Percentiles rank a stretch among this genome's conserved stretches.
Conservation (phyloP, 2,797 vertebrate species). For the Channa striata region DNA sequence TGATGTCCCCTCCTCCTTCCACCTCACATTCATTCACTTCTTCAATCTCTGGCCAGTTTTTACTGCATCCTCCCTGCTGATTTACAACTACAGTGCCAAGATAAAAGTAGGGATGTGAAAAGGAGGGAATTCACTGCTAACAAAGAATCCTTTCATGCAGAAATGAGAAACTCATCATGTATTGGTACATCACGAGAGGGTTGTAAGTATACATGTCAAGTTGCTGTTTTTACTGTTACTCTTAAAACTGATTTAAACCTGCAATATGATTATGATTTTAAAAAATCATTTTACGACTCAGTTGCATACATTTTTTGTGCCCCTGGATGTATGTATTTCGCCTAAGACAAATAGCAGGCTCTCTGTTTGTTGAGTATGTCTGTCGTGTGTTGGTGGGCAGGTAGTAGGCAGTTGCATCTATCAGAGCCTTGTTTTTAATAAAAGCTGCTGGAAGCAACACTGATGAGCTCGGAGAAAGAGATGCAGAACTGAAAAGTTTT, state of each 20-base stretch:
- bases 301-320: too few relatives aligned
- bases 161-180: constrained; percentile 16
- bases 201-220: background rate
- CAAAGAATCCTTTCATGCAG: constrained; percentile 19
- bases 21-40: constrained; percentile 56
- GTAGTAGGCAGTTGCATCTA: background rate
- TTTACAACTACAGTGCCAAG: constrained; percentile 32
- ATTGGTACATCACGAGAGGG: background rate
- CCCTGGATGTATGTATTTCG: background rate
- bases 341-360: background rate
- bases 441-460: background rate
- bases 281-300: too few relatives aligned
- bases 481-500: background rate
- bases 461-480: background rate
- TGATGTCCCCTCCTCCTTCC: constrained; percentile 40
- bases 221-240: background rate
- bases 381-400: background rate
- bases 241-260: background rate
- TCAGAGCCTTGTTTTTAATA: too few relatives aligned
- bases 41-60: constrained; percentile 50
- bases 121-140: constrained; percentile 21
- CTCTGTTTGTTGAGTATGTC: too few relatives aligned
- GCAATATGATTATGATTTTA: too few relatives aligned
- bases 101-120: constrained; percentile 46
- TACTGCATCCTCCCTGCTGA: constrained; percentile 44